phyloP scores from a whole-genome alignment of 2,113 vertebrate genomes.

The Buteo buteo region DNA sequence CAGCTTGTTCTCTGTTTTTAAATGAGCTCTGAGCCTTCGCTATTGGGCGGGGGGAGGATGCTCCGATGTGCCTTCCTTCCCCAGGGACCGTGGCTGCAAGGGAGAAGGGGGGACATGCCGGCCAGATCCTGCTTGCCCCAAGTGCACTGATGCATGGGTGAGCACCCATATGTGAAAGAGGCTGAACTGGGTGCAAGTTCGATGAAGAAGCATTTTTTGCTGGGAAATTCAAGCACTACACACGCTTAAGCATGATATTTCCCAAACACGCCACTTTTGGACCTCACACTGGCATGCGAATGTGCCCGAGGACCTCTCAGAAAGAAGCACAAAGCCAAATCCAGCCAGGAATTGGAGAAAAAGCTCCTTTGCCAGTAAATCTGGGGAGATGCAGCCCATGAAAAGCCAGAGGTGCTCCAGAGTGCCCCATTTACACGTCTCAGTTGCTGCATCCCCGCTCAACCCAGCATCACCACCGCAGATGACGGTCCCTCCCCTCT shows the following conservation, averaged over 20 bases:
- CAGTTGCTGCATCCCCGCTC: neutral
- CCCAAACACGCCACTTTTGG: rapidly evolving
- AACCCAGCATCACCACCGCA: rapidly evolving
- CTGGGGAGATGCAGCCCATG: neutral
- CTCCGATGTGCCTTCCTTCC: neutral
- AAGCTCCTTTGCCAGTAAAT: neutral
- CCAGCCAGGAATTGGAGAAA: neutral
- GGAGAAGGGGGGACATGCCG: rapidly evolving
- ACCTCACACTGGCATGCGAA: rapidly evolving
- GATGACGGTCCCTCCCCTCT: neutral
- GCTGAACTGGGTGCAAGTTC: rapidly evolving
- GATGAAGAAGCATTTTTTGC: rapidly evolving
- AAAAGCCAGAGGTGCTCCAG: neutral
- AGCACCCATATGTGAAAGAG: neutral
- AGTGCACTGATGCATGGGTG: rapidly evolving
- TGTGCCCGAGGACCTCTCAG: rapidly evolving
- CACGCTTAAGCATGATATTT: rapidly evolving
- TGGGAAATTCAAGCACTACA: rapidly evolving
- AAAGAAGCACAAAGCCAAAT: neutral
- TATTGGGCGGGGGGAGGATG: neutral
- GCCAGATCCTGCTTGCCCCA: rapidly evolving
- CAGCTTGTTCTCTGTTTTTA: neutral
- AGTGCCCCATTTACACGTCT: neutral
- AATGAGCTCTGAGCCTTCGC: neutral
- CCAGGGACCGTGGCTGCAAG: rapidly evolving